Evolutionary conservation across 2,113 vertebrate genomes (phyloP).

Genomic region (Oceanites oceanicus): DNA sequence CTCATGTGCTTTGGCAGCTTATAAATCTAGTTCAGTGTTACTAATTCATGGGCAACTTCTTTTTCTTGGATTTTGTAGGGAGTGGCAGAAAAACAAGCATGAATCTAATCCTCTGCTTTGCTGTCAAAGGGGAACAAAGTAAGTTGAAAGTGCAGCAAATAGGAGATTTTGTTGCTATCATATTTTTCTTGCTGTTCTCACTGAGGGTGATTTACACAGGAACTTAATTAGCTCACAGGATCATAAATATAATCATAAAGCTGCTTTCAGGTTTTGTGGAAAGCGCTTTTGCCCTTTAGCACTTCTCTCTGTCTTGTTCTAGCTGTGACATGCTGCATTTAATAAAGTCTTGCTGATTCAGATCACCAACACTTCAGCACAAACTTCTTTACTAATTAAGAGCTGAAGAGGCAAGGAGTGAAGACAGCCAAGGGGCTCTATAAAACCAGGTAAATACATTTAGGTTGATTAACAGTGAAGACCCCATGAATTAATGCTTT

Average conservation of each 20-base stretch:
- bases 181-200: constrained; percentile 24
- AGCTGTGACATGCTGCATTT: constrained; percentile 43
- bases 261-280: neutral
- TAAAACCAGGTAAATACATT: constrained; percentile 16
- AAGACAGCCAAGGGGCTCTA: constrained; percentile 7
- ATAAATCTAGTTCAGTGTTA: neutral
- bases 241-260: constrained; percentile 32
- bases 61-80: neutral
- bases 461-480: neutral
- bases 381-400: constrained; percentile 40
- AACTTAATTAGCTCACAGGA: constrained; percentile 32
- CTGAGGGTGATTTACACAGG: constrained; percentile 18
- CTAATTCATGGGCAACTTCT: neutral
- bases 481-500: neutral
- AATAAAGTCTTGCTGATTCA: constrained; percentile 57
- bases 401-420: constrained; percentile 14
- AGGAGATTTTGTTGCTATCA: neutral
- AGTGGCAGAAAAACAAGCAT: neutral
- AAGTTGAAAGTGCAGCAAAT: constrained; percentile 10
- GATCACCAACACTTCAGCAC: constrained; percentile 24
- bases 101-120: neutral
- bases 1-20: neutral
- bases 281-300: constrained; percentile 53
- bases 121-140: neutral
- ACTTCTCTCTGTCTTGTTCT: constrained; percentile 19